A percentile compares a stretch with the other conserved stretches of the same genome.
Conservation (phyloP, 2,113 vertebrate species). For the Cygnus buccinator region DNA sequence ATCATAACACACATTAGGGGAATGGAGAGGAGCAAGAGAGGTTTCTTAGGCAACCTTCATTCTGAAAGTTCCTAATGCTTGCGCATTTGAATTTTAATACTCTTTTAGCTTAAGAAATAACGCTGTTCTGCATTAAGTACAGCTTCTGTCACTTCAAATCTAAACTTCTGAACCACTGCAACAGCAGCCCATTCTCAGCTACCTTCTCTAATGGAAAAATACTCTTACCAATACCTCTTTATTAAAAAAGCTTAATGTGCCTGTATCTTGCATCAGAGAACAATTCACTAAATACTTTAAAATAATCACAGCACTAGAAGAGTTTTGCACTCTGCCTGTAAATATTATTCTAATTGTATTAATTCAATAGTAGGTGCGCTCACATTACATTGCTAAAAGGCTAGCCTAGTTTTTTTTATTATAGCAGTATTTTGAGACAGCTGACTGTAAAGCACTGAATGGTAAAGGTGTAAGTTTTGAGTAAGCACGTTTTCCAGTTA, state of each 20-base stretch:
- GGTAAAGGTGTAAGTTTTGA: background rate
- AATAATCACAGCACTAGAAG: background rate
- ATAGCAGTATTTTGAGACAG: background rate
- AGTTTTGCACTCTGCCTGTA: background rate
- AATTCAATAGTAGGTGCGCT: background rate
- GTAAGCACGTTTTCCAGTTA: background rate
- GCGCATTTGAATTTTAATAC: background rate
- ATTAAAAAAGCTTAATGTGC: background rate
- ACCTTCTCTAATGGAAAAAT: background rate
- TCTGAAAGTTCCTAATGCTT: background rate
- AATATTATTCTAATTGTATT: background rate
- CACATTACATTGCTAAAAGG: background rate
- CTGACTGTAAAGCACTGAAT: background rate
- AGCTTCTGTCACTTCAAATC: background rate
- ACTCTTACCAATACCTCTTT: background rate
- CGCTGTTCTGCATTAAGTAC: background rate
- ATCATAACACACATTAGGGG: fast-evolving
- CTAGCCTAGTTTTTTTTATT: background rate
- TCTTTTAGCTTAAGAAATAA: background rate
- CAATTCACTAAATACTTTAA: background rate
- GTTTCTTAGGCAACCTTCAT: background rate
- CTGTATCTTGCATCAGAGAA: background rate
- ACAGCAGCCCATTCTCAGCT: background rate
- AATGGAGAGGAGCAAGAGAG: background rate
- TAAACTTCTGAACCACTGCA: background rate